Evolutionary conservation across 2,888 invertebrate genomes (phyloP).

Genomic region (Ichneumon xanthorius): DNA sequence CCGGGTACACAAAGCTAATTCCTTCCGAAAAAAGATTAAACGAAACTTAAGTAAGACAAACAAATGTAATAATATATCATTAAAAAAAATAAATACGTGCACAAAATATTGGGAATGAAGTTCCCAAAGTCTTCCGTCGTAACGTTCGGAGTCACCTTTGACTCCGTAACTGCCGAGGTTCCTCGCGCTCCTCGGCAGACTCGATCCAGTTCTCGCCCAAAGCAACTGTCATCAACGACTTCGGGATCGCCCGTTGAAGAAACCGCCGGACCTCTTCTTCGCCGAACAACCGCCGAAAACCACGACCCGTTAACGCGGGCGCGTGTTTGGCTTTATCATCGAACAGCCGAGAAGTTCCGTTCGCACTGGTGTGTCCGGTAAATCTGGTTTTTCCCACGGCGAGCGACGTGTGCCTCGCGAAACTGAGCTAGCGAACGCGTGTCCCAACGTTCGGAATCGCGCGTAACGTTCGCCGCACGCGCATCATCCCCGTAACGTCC

Average conservation of each 20-base stretch:
- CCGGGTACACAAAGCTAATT: no score
- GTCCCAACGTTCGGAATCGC: conserved; percentile 40
- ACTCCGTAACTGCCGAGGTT: neutral
- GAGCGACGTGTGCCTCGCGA: conserved; percentile 45
- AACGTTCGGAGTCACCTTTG: neutral
- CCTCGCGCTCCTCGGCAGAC: neutral
- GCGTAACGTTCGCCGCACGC: conserved; percentile 6
- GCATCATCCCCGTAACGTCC: conserved; percentile 3
- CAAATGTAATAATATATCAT: no score
- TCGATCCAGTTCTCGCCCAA: neutral
- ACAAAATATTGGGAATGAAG: neutral
- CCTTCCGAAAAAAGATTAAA: neutral
- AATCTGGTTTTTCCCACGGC: conserved; percentile 79
- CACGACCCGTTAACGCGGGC: conserved; percentile 51
- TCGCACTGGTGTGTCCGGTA: conserved; percentile 75
- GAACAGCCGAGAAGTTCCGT: conserved; percentile 28
- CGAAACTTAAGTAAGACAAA: no score
- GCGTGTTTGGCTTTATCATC: conserved; percentile 68
- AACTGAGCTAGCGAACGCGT: conserved; percentile 56
- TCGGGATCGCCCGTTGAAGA: neutral
- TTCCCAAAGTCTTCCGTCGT: neutral
- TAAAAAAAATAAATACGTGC: no score
- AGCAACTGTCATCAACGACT: neutral
- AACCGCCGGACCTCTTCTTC: neutral
- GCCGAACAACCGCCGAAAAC: conserved; percentile 7